These are phyloP conservation scores for Drosophila kepulauana DNA, from an alignment of 1,140 invertebrate genomes.

Conservation along the genomic window DNA sequence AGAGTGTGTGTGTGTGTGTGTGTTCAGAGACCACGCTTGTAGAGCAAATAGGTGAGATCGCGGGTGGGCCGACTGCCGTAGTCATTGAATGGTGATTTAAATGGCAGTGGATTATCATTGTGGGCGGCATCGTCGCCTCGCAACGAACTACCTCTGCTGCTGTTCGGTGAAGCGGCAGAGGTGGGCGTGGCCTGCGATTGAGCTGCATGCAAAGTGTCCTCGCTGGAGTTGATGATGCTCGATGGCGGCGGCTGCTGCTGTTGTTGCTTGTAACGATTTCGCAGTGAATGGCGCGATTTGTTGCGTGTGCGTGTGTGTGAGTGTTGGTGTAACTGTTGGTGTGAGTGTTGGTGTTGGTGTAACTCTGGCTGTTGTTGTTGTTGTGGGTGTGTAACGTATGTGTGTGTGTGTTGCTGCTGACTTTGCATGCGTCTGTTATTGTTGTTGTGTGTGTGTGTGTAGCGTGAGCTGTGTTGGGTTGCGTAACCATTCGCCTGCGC, in stretches of 20 bases:
- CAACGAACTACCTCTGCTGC: background rate
- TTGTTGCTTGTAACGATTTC: slow-evolving; percentile 7
- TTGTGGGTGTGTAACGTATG: slow-evolving; percentile 13
- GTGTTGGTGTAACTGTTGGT: background rate
- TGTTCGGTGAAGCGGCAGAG: slow-evolving; percentile 8
- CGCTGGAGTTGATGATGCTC: slow-evolving; percentile 66
- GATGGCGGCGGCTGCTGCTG: slow-evolving; percentile 9
- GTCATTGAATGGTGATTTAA: slow-evolving; percentile 70
- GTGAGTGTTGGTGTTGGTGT: background rate
- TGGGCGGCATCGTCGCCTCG: slow-evolving; percentile 17
- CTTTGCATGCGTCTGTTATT: slow-evolving; percentile 4
- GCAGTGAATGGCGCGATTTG: slow-evolving; percentile 12
- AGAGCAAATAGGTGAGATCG: slow-evolving; percentile 67
- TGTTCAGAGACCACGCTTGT: slow-evolving; percentile 58
- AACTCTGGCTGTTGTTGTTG: slow-evolving; percentile 3
- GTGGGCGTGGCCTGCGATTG: slow-evolving; percentile 46
- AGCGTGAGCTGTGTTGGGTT: slow-evolving; percentile 2
- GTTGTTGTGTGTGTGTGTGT: slow-evolving; percentile 2
- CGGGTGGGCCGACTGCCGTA: slow-evolving; percentile 69
- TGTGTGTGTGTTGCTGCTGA: slow-evolving; percentile 26
- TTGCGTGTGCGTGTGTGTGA: slow-evolving; percentile 17
- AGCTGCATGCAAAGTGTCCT: slow-evolving; percentile 60
- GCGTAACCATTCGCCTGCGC: background rate
- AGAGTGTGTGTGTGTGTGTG: too few species aligned
- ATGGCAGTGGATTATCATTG: slow-evolving; percentile 60